Evolutionary conservation across 2,797 vertebrate species (phyloP), one percentile per base, ranked within the genome.

Genomic region (Tapirus indicus): DNA sequence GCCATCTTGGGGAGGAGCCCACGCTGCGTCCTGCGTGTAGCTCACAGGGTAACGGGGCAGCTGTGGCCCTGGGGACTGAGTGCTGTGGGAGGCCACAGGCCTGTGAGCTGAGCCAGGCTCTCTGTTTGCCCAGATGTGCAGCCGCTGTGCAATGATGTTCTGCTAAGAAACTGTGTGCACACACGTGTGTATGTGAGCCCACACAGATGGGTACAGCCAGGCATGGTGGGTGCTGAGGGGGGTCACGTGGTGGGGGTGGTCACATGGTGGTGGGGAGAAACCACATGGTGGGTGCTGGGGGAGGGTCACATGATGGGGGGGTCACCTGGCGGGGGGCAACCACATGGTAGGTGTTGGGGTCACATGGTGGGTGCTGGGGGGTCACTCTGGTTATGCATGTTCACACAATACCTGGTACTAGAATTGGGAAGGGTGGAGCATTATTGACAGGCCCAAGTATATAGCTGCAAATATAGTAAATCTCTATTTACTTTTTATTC

Each of bases 11-110:
- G 93, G 77, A n/a, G 13, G 11, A 27, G 35, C 18, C 18, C 35
- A 0, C 0, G 23, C 29, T 1, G 2, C 2, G 27, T 18, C 78
- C 58, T 4, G 47, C 13, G 0, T 1, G 52, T 0, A 12, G 71
- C 0, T 17, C 13, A 1, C 41, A 8, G 79, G 85, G 58, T 12
- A 0, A 16, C 0, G 1, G 64, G 54, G 66, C 47, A 20, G 9
- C 27, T 60, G 58, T 2, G 56, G 58, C 64, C n/a, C 41, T 1
- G 9, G 41, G 18, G 10, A 0, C 32, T 1, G 12, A 23, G 4
- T 8, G 8, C 64, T 18, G 2, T 23, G 71, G 69, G 35, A 23
- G 0, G 52, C 78, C 44, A 25, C 41, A 12, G 82, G 38, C 52
- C 80, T 84, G 17, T 0, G 2, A n/a, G 78, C 41, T 6, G 21